phyloP scores from a whole-genome alignment of 1,140 invertebrate species.

The Cotesia typhae region DNA sequence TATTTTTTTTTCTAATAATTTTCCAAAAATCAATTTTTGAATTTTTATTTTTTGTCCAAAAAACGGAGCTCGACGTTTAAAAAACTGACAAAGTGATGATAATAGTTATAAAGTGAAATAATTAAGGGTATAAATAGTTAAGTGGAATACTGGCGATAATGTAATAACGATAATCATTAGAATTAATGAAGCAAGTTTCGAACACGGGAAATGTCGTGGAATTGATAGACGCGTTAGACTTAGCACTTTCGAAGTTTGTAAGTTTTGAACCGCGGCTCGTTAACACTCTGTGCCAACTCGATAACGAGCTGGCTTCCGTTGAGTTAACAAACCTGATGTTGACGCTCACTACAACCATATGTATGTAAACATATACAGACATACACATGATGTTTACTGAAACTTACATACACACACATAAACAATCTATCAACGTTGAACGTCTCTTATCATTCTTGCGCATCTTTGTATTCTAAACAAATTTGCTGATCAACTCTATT shows the following conservation, averaged over 20 bases:
- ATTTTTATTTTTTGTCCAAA: no score
- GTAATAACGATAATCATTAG: conserved; percentile 7
- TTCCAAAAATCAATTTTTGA: no score
- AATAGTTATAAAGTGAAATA: no score
- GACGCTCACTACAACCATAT: conserved; percentile 3
- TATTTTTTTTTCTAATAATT: no score
- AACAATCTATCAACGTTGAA: not conserved
- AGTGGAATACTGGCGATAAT: no score
- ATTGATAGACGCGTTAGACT: conserved; percentile 16
- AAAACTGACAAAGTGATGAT: no score
- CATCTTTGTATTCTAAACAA: no score
- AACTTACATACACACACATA: not conserved
- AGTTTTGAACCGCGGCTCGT: conserved; percentile 11
- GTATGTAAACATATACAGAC: not conserved
- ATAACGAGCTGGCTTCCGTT: conserved; percentile 8
- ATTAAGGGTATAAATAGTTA: no score
- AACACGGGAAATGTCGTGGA: not conserved
- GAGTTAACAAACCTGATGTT: conserved; percentile 13
- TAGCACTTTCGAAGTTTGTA: not conserved
- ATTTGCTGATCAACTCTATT: no score
- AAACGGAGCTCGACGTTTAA: no score
- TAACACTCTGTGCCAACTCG: conserved; percentile 8
- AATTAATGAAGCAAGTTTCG: not conserved
- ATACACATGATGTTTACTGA: not conserved
- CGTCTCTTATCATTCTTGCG: no score